Conservation (phyloP, 35 echinoderm and acorn worm species). For the Lytechinus pictus region DNA sequence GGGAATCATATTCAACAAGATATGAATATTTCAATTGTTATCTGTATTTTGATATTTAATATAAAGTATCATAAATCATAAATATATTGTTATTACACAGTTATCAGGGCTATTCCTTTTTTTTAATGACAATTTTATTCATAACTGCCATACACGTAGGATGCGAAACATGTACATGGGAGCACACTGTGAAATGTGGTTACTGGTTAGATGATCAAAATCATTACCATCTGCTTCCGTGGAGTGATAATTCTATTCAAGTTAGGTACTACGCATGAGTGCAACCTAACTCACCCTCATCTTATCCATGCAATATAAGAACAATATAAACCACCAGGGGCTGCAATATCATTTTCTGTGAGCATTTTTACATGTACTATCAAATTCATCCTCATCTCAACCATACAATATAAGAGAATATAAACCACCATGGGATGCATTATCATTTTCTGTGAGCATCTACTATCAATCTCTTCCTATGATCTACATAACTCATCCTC, state of each 20-base stretch:
- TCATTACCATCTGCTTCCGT: not conserved
- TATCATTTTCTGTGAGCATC: too few species aligned
- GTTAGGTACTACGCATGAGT: not conserved
- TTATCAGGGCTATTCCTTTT: not conserved
- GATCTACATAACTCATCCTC: too few species aligned
- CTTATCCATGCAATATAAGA: not conserved
- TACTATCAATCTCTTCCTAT: too few species aligned
- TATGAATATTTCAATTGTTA: too few species aligned
- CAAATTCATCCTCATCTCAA: too few species aligned
- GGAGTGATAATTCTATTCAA: not conserved
- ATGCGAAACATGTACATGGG: not conserved
- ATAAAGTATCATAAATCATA: not conserved
- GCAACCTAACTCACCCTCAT: not conserved
- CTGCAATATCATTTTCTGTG: not conserved
- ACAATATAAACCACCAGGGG: not conserved
- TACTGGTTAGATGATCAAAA: not conserved
- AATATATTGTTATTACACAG: not conserved
- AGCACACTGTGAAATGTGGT: not conserved
- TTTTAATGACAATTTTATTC: too few species aligned
- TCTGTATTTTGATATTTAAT: not conserved
- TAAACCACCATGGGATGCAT: too few species aligned
- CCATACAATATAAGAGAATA: too few species aligned
- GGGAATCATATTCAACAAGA: too few species aligned
- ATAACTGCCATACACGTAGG: too few species aligned
- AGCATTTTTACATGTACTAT: too few species aligned